These are phyloP conservation scores for Ophioderma brevispina DNA, from an alignment of 35 echinoderm and acorn worm species.

Conservation along the genomic window DNA sequence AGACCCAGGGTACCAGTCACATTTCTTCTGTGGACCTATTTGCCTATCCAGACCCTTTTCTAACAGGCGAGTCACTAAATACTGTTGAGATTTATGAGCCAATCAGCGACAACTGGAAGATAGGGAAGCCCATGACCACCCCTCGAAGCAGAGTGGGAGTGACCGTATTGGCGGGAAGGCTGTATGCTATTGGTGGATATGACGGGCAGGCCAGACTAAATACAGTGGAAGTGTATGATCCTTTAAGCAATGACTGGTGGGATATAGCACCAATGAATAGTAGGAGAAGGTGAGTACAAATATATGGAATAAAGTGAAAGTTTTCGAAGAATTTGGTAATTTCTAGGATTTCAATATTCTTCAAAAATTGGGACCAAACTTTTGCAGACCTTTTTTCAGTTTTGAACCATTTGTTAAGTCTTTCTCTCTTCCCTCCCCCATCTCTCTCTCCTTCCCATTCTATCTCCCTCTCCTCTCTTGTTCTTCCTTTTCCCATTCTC, in stretches of 20 bases:
- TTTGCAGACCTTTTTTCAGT: too few relatives aligned
- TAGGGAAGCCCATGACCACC: constrained; percentile 92
- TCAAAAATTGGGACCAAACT: too few relatives aligned
- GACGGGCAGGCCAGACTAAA: constrained; percentile 86
- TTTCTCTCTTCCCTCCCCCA: too few relatives aligned
- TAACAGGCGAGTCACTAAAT: constrained; percentile 85
- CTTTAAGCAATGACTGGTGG: constrained; percentile 93
- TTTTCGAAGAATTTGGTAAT: too few relatives aligned
- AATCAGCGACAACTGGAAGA: constrained; percentile 66
- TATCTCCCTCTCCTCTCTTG: too few relatives aligned
- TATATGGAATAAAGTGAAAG: too few relatives aligned
- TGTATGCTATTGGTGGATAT: constrained; percentile 96
- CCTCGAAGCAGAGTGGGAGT: constrained; percentile 92
- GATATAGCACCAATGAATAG: constrained; percentile 97
- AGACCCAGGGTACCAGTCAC: not conserved
- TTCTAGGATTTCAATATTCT: too few relatives aligned
- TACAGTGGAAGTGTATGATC: constrained; percentile 97
- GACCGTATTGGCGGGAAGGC: constrained; percentile 75
- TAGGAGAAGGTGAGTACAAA: constrained; percentile 89
- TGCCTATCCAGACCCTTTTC: constrained; percentile 22
- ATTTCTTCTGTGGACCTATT: not conserved
- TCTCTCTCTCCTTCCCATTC: too few relatives aligned
- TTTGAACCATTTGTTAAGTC: too few relatives aligned
- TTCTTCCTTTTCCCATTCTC: too few relatives aligned
- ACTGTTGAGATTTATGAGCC: constrained; percentile 94